Conservation (phyloP, 1,140 invertebrate species). For the Leptinotarsa texana region DNA sequence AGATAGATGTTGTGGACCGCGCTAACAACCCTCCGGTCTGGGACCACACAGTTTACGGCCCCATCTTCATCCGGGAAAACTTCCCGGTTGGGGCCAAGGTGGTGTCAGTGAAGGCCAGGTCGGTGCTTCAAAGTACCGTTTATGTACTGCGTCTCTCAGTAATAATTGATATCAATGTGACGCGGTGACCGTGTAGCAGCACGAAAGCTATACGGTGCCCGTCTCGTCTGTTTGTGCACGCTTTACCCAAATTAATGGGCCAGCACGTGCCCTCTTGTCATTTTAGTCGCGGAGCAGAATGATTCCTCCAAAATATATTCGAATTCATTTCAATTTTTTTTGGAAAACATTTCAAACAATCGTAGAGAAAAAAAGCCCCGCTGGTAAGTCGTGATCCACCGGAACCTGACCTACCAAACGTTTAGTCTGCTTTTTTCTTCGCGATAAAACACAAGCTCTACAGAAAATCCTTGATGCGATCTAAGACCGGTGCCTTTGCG, state of each 20-base stretch:
- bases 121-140: constrained; percentile 60
- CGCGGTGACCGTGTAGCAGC: constrained; percentile 57
- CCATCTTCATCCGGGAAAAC: constrained; percentile 96
- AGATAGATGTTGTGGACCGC: constrained; percentile 96
- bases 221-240: constrained; percentile 55
- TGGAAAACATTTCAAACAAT: too few species aligned
- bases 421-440: too few species aligned
- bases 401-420: too few species aligned
- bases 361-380: too few species aligned
- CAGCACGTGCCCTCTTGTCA: constrained; percentile 36
- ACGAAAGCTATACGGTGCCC: constrained; percentile 54
- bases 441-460: too few species aligned
- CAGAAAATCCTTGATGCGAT: too few species aligned
- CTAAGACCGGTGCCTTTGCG: too few species aligned
- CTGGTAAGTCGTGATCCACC: too few species aligned
- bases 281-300: neutral
- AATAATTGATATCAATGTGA: constrained; percentile 48
- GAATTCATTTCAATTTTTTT: too few species aligned
- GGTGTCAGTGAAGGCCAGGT: constrained; percentile 97
- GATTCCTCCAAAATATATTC: neutral
- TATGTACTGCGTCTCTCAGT: constrained; percentile 24
- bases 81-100: constrained; percentile 94
- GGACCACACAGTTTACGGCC: constrained; percentile 94
- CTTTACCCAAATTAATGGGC: constrained; percentile 48
- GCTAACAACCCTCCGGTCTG: constrained; percentile 96